A percentile compares a stretch with the other conserved stretches of the same genome.
phyloP scores from a whole-genome alignment of 1,140 invertebrate genomes.

The Mizuhopecten yessoensis region DNA sequence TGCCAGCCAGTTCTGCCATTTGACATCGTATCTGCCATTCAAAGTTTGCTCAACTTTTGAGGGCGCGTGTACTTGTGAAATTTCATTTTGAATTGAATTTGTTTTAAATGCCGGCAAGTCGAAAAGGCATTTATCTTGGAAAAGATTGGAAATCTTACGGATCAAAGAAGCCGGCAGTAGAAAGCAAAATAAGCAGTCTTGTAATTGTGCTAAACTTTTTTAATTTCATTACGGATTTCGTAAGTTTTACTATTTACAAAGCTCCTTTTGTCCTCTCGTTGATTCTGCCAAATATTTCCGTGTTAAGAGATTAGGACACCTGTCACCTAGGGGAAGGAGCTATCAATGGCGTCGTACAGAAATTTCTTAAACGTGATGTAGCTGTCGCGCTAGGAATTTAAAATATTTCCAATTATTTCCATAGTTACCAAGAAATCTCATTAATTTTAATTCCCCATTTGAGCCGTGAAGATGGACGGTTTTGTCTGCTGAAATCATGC shows the following conservation, averaged over 20 bases:
- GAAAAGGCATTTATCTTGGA: neutral
- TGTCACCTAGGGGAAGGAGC: neutral
- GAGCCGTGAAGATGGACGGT: neutral
- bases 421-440: neutral
- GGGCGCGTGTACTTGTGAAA: neutral
- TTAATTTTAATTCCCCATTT: neutral
- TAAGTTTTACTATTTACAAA: neutral
- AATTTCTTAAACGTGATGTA: neutral
- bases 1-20: neutral
- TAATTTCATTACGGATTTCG: neutral
- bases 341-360: neutral
- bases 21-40: neutral
- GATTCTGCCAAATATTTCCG: neutral
- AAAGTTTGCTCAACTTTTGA: neutral
- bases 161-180: neutral
- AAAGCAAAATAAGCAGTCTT: neutral
- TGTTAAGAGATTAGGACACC: neutral
- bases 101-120: neutral
- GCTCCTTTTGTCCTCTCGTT: neutral
- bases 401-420: constrained; percentile 31
- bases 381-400: neutral
- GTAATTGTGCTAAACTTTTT: neutral
- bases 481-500: neutral
- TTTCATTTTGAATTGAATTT: constrained; percentile 33
- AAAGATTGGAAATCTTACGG: neutral